Base-by-base conservation (phyloP, 2,888 invertebrate genomes). In the Uropetala carovei region DNA sequence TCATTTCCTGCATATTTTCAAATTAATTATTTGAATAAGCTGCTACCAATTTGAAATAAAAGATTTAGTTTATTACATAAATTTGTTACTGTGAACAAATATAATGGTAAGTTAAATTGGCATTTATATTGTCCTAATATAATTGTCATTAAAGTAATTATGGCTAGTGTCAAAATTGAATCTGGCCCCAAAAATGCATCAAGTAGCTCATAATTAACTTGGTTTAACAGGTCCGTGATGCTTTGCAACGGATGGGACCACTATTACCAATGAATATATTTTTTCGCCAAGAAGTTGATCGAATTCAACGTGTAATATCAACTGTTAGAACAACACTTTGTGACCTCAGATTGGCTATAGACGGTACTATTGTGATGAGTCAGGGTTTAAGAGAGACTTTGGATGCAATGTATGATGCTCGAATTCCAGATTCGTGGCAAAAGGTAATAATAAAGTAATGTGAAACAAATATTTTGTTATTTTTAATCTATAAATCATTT, bases 321-420 rank as follows among this genome's bases (percentile, higher is more conserved):
- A 95, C 96, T 93, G 96, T 96, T 9, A 96, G 97, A 92, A 96
- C 96, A 0, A 99, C 99, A 10, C 95, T 99, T 89, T 97, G 97
- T 92, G 98, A 99, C 95, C 96, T 99, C 91, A 98, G 99, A 95
- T 96, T 99, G 93, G 99, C 99, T 18, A 99, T 99, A 93, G 99
- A 99, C 94, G 99, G 99, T 60, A 99, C 99, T 0, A 99, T 99
- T 94, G 98, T 99, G 57, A 99, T 99, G 99, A 99, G 98, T 94
- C 98, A 98, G 94, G 97, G 97, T 43, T 96, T 99, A 59, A 96
- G 98, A 93, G 98, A 98, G 93, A 98, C 99, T 0, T 95, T 99
- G 64, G 99, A 99, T 95, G 98, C 99, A 18, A 99, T 99, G 98
- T 99, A 98, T 94, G 99, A 99, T 95, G 99, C 99, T 2, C 96